Percentiles rank a stretch among this genome's conserved stretches.
Evolutionary conservation across 2,888 invertebrate genomes (phyloP).

Genomic region (Phortica magna): DNA sequence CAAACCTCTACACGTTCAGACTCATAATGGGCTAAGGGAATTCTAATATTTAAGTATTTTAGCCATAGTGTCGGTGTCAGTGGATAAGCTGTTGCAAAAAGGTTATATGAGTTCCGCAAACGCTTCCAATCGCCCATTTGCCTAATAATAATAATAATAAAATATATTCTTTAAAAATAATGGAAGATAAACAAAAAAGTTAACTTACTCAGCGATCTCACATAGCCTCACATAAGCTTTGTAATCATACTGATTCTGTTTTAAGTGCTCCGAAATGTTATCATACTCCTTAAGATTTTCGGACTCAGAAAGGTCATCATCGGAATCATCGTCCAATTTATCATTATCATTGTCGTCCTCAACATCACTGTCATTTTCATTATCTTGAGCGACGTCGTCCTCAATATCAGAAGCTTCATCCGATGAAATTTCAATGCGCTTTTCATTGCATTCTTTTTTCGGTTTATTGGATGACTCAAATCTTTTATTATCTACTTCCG

Average conservation of each 20-base stretch:
- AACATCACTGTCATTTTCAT: background rate
- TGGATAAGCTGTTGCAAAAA: constrained; percentile 3
- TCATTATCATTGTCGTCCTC: background rate
- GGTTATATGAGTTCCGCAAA: background rate
- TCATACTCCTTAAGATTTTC: background rate
- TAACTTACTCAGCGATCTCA: constrained; percentile 11
- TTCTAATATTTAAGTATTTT: constrained; percentile 3
- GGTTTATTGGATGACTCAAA: too few species aligned
- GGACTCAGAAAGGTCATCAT: background rate
- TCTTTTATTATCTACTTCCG: too few species aligned
- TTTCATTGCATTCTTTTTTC: too few species aligned
- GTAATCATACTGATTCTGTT: background rate
- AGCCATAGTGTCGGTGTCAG: constrained; percentile 12
- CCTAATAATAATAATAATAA: background rate
- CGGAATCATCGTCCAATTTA: background rate
- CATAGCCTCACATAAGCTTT: constrained; percentile 12
- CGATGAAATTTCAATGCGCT: background rate
- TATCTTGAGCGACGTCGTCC: background rate
- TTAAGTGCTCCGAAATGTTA: background rate
- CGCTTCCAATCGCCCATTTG: constrained; percentile 24
- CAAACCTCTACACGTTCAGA: constrained; percentile 11
- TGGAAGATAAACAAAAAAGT: background rate
- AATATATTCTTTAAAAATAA: background rate
- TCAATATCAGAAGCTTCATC: background rate
- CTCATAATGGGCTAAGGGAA: background rate